A percentile compares a stretch with the other conserved stretches of the same genome.
phyloP scores from a whole-genome alignment of 2,888 invertebrate genomes.

The Bruchidius siliquastri region DNA sequence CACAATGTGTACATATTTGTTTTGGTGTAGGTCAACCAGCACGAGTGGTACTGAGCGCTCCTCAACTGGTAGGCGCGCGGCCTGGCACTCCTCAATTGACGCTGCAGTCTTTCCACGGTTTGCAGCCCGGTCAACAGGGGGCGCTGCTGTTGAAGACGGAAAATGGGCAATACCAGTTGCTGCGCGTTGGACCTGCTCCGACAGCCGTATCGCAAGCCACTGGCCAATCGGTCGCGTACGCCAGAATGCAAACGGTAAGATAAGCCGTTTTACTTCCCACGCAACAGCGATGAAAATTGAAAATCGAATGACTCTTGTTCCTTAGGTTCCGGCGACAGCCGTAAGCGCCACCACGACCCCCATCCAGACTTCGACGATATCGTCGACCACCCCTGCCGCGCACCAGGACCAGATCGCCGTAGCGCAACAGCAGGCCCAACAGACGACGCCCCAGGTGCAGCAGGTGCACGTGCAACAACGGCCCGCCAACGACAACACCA shows the following conservation, averaged over 20 bases:
- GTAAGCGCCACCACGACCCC: neutral
- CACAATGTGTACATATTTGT: neutral
- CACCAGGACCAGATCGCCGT: neutral
- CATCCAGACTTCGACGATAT: neutral
- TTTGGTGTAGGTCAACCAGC: constrained; percentile 56
- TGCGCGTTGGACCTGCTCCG: constrained; percentile 79
- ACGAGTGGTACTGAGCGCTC: constrained; percentile 76
- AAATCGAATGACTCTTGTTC: no score
- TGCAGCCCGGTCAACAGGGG: constrained; percentile 82
- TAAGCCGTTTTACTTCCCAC: no score
- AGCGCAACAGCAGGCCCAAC: neutral
- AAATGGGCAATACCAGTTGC: constrained; percentile 91
- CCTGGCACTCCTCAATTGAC: constrained; percentile 76
- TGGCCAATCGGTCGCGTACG: constrained; percentile 65
- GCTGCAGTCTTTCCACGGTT: constrained; percentile 78
- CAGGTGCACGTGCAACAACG: constrained; percentile 17
- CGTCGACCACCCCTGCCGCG: neutral
- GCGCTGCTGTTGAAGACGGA: constrained; percentile 93
- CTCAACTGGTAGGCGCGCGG: constrained; percentile 73
- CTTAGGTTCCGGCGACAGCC: constrained; percentile 31
- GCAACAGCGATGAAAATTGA: no score
- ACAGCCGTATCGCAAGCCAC: constrained; percentile 54
- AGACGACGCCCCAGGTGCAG: neutral
- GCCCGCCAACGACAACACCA: constrained; percentile 74
- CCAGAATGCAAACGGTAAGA: constrained; percentile 84